Conservation (phyloP, 2,888 invertebrate species). For the Spodoptera picta region DNA sequence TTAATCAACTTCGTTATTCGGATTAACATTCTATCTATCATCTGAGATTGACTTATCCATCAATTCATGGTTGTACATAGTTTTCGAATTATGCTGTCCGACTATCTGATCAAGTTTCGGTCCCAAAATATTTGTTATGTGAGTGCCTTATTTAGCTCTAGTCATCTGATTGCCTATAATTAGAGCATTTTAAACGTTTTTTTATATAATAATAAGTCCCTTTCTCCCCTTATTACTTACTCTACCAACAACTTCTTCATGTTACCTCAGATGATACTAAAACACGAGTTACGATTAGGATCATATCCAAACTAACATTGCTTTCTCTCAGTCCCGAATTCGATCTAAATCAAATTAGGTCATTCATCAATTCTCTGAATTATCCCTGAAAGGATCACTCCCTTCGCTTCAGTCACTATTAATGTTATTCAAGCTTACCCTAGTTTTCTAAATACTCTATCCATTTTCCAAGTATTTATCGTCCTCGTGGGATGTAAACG, state of each 20-base stretch:
- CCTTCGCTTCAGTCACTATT: conserved; percentile 12
- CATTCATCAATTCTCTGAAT: conserved; percentile 22
- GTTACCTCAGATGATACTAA: too few species aligned
- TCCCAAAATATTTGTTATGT: too few species aligned
- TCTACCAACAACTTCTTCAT: too few species aligned
- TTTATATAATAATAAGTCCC: too few species aligned
- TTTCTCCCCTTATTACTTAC: too few species aligned
- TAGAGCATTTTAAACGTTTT: too few species aligned
- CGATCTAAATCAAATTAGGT: conserved; percentile 2
- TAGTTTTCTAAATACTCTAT: conserved; percentile 15
- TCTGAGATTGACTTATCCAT: background rate
- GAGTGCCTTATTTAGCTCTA: too few species aligned
- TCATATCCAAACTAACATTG: background rate
- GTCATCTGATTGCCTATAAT: too few species aligned
- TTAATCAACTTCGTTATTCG: too few species aligned
- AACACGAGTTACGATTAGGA: background rate
- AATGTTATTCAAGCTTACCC: conserved; percentile 29
- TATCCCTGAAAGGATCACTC: conserved; percentile 19
- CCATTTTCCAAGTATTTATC: conserved; percentile 11
- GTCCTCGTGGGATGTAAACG: conserved; percentile 9
- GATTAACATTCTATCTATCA: background rate
- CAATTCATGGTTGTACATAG: too few species aligned
- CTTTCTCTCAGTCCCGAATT: background rate
- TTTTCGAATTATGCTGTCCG: too few species aligned
- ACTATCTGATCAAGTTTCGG: too few species aligned